Base-by-base conservation (phyloP, 2,888 invertebrate species). In the Cerastis leucographa region DNA sequence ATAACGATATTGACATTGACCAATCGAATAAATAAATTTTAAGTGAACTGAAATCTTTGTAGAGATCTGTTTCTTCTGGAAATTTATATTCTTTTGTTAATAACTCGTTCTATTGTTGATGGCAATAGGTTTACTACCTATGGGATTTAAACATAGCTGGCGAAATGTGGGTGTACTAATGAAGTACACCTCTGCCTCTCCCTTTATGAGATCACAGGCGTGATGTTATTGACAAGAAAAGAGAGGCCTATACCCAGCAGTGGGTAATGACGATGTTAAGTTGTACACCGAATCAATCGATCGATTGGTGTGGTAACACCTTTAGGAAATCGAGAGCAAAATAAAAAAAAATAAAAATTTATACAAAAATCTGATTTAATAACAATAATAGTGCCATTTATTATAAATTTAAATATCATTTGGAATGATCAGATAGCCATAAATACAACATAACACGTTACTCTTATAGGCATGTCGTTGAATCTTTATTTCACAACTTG, bases 341-440 rank as follows among this genome's bases (percentile, higher is more conserved):
- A 71, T 54, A 12, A 64, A 78, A 76, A 67, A 62, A 76, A 64
- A 11, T 14, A 2, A 59, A 35, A 0, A 17, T 61, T 76, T 77
- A 80, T 86, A 89, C 76, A 85, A 89, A 90, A 88, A 87, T 74
- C 85, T 86, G 89, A 88, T 91, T 92, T 91, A 91, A 85, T 92
- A 92, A 91, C 91, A 92, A 90, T 84, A 85, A 88, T 88, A 89
- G 83, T 85, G 79, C 84, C 80, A 88, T 90, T 88, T 89, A 90
- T 84, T 89, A 82, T 35, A 35, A 35, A 35, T 78, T 78, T 56
- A 61, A 81, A 87, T 80, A 89, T 88, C 86, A 90, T 91, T 89
- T 92, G 94, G 94, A 94, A 94, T 94, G 94, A 93, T 93, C 88
- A 88, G 87, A 90, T 85, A 85, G 87, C 85, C 75, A 80, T 90